These are phyloP conservation scores for Oceanodroma tethys DNA, from an alignment of 2,113 vertebrate genomes.

Conservation along the genomic window DNA sequence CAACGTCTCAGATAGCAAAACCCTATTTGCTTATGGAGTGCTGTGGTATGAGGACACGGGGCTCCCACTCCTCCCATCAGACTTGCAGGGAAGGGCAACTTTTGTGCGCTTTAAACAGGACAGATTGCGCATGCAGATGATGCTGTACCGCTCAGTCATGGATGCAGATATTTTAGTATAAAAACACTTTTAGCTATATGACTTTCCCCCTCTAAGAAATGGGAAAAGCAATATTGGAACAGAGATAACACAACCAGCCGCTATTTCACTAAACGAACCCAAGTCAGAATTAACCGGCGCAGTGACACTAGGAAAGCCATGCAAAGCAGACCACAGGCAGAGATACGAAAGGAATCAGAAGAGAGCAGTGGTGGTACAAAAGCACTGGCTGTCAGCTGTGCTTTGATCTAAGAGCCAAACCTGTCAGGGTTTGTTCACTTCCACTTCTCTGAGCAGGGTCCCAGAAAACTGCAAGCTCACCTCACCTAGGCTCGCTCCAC, in stretches of 20 bases:
- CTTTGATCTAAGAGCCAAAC: slow-evolving; percentile 29
- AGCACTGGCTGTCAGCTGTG: neutral
- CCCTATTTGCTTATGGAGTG: neutral
- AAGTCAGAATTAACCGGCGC: neutral
- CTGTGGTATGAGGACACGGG: neutral
- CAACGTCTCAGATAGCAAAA: neutral
- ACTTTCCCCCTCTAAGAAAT: neutral
- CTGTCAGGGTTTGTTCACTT: slow-evolving; percentile 1
- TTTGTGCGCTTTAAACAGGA: neutral
- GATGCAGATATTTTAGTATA: neutral
- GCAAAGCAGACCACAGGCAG: neutral
- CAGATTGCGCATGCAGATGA: neutral
- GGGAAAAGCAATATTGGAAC: neutral
- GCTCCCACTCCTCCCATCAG: neutral
- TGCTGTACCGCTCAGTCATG: neutral
- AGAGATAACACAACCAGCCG: neutral
- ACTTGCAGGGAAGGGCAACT: neutral
- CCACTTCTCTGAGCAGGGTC: neutral
- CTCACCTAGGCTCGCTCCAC: neutral
- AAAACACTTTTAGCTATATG: neutral
- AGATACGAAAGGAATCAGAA: neutral
- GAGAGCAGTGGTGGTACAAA: neutral
- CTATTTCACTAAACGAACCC: neutral
- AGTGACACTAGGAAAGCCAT: neutral
- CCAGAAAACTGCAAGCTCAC: slow-evolving; percentile 37